Evolutionary conservation across 2,888 invertebrate genomes (phyloP).

Genomic region (Baccha elongata): DNA sequence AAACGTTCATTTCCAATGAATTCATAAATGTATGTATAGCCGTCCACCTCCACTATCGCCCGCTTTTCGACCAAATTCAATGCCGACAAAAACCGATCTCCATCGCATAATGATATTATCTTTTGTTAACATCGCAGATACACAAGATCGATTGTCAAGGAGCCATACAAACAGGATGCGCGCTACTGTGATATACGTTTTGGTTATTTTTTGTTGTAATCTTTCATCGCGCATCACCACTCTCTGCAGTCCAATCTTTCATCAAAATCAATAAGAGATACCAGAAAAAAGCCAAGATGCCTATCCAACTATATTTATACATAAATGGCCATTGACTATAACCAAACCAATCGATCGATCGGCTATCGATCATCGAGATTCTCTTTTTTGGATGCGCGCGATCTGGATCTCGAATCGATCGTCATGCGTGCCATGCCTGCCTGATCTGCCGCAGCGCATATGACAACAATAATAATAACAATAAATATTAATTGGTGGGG

Average conservation of each 20-base stretch:
- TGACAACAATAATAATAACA: constrained; percentile 73
- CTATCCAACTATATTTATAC: too few relatives aligned
- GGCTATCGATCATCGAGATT: constrained; percentile 66
- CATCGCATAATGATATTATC: constrained; percentile 71
- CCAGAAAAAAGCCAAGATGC: constrained; percentile 57
- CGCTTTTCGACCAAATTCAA: constrained; percentile 21
- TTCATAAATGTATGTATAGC: constrained; percentile 54
- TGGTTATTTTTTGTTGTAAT: constrained; percentile 20
- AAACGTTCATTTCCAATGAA: constrained; percentile 56
- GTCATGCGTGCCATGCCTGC: constrained; percentile 73
- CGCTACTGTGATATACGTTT: constrained; percentile 50
- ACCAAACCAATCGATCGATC: constrained; percentile 32
- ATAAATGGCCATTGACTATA: background rate
- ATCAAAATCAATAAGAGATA: constrained; percentile 50
- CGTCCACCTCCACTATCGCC: background rate
- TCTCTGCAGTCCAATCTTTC: constrained; percentile 49
- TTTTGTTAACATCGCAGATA: constrained; percentile 64
- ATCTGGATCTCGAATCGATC: constrained; percentile 73
- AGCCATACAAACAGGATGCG: constrained; percentile 57
- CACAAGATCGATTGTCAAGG: constrained; percentile 71
- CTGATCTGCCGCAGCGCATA: constrained; percentile 65
- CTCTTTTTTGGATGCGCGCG: constrained; percentile 44
- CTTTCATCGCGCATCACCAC: constrained; percentile 39
- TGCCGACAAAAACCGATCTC: constrained; percentile 68
- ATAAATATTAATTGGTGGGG: constrained; percentile 72